Base-by-base conservation (phyloP, 2,113 vertebrate genomes). In the Strix uralensis region DNA sequence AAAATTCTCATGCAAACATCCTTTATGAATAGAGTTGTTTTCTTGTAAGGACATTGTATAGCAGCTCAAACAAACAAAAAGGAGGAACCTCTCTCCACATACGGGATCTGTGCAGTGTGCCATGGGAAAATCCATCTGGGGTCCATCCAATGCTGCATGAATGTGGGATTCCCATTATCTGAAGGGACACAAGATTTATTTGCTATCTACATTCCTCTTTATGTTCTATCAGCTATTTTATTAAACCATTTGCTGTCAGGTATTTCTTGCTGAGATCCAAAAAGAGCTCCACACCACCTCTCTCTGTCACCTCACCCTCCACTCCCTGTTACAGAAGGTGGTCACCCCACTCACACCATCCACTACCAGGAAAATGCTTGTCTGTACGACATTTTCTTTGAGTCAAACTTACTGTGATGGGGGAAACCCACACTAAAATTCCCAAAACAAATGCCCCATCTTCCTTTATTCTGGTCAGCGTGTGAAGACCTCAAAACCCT, bases 261-360 rank as follows among this genome's bases (percentile, higher is more conserved):
- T 14, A 30, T 38, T 69, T 62, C 27, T 69, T 58, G 57, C 23
- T 2, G 27, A 85, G 13, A 46, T 38, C 7, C 15, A 86, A 57
- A 69, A 57, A 40, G 11, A 42, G 10, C 20, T 14, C 14, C 2
- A 2, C 12, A 46, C 32, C 0, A 0, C 29, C 10, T 63, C 12
- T 22, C 42, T 46, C 62, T 63, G 49, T 20, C 29, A 40, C 20
- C 29, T 86, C 0, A 0, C 4, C 3, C 18, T 13, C 3, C 2
- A 29, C 52, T 59, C 10, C 21, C 25, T 54, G 20, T 5, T 32
- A 46, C 32, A 63, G 42, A 81, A 52, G 17, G 10, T 2, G 0
- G 36, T 26, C 16, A 46, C 3, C 13, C 23, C 29, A 32, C 14
- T 46, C 19, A 14, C 40, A 62, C 4, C 15, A 23, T 69, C 23